Conservation (phyloP, 2,113 vertebrate species). For the Laterallus jamaicensis region DNA sequence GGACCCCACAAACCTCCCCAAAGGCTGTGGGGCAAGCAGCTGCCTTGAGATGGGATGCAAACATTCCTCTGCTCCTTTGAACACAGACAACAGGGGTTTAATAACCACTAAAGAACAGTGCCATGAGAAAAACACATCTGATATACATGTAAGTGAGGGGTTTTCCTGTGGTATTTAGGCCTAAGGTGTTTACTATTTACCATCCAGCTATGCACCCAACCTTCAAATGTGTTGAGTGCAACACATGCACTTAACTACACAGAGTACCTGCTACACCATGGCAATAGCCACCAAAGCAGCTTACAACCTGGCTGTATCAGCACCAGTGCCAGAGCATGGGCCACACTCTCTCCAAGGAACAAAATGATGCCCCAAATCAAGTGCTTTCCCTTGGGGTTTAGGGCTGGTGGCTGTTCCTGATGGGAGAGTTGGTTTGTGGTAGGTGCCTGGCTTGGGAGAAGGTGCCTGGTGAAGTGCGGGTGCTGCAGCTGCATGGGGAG, state of each 20-base stretch:
- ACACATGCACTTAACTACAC: neutral
- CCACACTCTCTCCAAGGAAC: neutral
- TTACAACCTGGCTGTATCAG: neutral
- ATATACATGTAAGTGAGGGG: neutral
- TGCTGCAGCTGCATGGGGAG: neutral
- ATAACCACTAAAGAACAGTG: constrained; percentile 1
- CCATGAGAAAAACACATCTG: constrained; percentile 9
- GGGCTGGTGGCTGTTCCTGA: neutral
- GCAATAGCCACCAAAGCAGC: neutral
- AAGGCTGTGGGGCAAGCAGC: neutral
- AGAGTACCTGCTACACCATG: neutral
- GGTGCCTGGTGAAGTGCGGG: neutral
- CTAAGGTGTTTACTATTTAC: constrained; percentile 31
- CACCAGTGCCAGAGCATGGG: neutral
- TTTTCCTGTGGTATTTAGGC: constrained; percentile 58
- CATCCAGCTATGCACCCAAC: neutral
- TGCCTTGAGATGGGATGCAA: neutral
- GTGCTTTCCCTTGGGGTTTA: neutral
- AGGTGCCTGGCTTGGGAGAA: neutral
- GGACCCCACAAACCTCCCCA: neutral
- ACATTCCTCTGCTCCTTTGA: constrained; percentile 40
- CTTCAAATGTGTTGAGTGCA: neutral
- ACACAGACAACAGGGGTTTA: neutral
- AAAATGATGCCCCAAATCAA: neutral
- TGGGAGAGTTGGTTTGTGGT: neutral